Percentiles rank a stretch among this genome's conserved stretches.
phyloP scores from a whole-genome alignment of 2,113 vertebrate species.

The Nasalis larvatus region DNA sequence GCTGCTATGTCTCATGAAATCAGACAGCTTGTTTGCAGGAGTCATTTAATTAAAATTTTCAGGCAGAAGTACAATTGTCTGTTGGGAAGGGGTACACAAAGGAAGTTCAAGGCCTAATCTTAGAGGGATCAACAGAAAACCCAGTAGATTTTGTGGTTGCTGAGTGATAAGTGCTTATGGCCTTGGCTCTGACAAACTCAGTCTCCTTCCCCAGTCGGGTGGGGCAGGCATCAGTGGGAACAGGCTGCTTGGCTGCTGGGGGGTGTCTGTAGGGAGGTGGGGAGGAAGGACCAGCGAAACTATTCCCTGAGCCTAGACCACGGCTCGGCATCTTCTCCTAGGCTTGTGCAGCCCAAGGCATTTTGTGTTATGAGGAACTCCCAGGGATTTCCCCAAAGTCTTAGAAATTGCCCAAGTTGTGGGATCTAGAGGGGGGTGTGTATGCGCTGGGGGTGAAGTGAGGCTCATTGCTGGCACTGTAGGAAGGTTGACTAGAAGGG shows the following conservation, averaged over 20 bases:
- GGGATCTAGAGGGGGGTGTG: neutral
- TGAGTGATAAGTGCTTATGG: too few species aligned
- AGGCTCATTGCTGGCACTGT: neutral
- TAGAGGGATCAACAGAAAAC: neutral
- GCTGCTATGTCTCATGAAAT: neutral
- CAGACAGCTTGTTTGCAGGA: neutral
- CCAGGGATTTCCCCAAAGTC: neutral
- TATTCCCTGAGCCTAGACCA: neutral
- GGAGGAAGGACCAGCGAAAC: neutral
- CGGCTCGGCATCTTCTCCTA: accelerated
- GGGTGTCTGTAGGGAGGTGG: neutral
- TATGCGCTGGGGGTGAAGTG: accelerated
- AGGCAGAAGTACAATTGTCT: neutral
- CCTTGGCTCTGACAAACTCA: neutral
- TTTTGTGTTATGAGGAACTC: neutral
- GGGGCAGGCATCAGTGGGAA: neutral
- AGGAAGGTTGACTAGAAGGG: neutral
- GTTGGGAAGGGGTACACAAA: neutral
- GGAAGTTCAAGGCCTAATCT: neutral
- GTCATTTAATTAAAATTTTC: slow-evolving; percentile 16
- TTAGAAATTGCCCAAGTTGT: neutral
- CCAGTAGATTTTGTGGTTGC: neutral
- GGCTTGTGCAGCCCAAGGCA: neutral
- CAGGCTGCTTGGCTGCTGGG: neutral
- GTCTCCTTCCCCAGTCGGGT: neutral